Conservation (phyloP, 2,113 vertebrate genomes). For the Microtus oregoni region DNA sequence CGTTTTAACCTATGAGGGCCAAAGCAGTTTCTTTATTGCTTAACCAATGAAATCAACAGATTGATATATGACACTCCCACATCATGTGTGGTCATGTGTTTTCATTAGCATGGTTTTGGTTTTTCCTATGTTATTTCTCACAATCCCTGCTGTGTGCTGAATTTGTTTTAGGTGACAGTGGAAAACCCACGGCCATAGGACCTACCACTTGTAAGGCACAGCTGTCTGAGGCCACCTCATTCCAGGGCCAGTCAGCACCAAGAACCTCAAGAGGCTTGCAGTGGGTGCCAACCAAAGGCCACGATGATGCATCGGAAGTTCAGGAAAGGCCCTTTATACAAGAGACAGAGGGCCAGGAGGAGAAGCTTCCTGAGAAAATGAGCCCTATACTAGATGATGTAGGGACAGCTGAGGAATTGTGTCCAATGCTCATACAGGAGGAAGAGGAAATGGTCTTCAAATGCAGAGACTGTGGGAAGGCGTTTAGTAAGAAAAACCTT, state of each 20-base stretch:
- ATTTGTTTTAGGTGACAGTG: constrained; percentile 60
- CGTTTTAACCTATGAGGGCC: too few relatives aligned
- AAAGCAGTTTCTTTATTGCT: too few relatives aligned
- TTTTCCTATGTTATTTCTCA: neutral
- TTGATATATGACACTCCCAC: too few relatives aligned
- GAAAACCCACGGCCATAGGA: neutral
- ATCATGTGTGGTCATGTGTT: neutral
- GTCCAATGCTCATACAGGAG: neutral
- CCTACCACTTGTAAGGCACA: neutral
- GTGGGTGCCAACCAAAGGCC: neutral
- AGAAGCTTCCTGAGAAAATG: neutral
- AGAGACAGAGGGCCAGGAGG: neutral
- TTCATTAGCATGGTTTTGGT: neutral
- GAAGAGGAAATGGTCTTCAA: constrained; percentile 54
- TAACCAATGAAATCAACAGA: too few relatives aligned
- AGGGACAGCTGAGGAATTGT: neutral
- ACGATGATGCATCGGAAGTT: neutral
- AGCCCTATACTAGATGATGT: neutral
- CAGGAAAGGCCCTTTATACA: neutral
- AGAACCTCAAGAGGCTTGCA: neutral
- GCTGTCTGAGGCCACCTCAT: neutral
- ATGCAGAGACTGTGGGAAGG: constrained; percentile 74
- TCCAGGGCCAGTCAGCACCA: neutral
- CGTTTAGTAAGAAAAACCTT: constrained; percentile 70
- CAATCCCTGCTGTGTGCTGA: neutral